Evolutionary conservation across 2,113 vertebrate species (phyloP), one percentile per base, ranked within the genome.

Genomic region (Boulengeromyrus knoepffleri): DNA sequence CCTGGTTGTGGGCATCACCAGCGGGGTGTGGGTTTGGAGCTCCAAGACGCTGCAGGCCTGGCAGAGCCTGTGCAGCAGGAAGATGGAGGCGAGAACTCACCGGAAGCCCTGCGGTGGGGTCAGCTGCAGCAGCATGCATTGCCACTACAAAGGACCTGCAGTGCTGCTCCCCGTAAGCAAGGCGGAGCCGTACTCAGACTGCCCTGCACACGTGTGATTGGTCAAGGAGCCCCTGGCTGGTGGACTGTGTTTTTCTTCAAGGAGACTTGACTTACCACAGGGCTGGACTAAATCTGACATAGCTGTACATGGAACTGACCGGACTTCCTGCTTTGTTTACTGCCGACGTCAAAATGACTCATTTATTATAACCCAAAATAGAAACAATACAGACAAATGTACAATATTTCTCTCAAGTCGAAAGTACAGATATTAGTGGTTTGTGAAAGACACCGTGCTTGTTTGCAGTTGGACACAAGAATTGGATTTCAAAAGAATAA

Each of bases 1-100:
- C 0, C 95, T 99, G 93, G 99, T 98, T 94, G 98, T 99, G 83
- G 99, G 99, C 92, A 99, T 99, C 96, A 99, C 98, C 95, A 99
- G 98, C 0, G 98, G 98, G 0, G 98, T 99, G 88, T 99, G 99
- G 99, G 98, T 99, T n/a, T 99, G 99, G 99, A 99, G 99, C 95
- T 98, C 98, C 91, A 99, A 99, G 96, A 99, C 98, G 0, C 96
- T 99, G 92, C 98, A 99, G 96, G 98, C 97, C 91, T 99, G 99
- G 99, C 98, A 99, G 95, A 97, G 96, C 77, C 95, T 99, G 89
- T 99, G 98, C 94, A 97, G 97, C 95, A 96, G 97, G 88, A 98
- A 97, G 94, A 96, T 99, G 95, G 90, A 94, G 4, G 96, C 96
- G 90, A 97, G 97, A 96, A 98, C 97, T 93, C 95, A 94, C 85